Evolutionary conservation across 2,888 invertebrate genomes (phyloP).

Genomic region (Neoascia interrupta): DNA sequence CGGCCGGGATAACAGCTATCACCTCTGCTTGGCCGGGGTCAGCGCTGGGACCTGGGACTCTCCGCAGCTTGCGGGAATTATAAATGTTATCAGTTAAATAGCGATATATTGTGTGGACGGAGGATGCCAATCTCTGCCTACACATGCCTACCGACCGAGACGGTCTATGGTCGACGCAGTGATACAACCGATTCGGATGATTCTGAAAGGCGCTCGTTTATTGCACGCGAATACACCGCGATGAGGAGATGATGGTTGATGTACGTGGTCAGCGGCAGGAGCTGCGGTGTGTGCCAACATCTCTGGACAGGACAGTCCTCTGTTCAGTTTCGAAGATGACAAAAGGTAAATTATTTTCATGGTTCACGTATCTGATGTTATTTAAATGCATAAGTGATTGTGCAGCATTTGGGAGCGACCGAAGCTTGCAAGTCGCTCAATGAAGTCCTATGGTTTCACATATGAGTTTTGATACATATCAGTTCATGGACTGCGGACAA

Average conservation of each 20-base stretch:
- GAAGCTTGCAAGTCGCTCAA: constrained; percentile 45
- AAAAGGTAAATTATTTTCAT: constrained; percentile 68
- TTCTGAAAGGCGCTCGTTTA: constrained; percentile 30
- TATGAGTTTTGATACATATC: too few species aligned
- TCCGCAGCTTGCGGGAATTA: constrained; percentile 62
- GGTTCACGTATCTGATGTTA: constrained; percentile 68
- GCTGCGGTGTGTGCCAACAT: constrained; percentile 39
- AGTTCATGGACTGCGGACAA: too few species aligned
- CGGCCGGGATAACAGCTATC: constrained; percentile 66
- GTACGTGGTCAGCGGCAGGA: constrained; percentile 63
- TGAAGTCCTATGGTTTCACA: constrained; percentile 44
- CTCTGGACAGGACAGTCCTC: constrained; percentile 9
- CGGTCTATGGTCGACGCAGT: not conserved
- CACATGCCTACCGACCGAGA: constrained; percentile 30
- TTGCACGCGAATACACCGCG: not conserved
- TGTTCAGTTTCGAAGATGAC: constrained; percentile 57
- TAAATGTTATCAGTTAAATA: constrained; percentile 67
- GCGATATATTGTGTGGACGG: constrained; percentile 68
- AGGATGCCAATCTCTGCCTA: constrained; percentile 68
- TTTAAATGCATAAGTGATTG: constrained; percentile 69
- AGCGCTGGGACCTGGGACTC: constrained; percentile 40
- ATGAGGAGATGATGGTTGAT: constrained; percentile 59
- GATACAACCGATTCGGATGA: constrained; percentile 13
- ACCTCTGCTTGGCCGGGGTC: constrained; percentile 59
- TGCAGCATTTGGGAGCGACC: constrained; percentile 60